Base-by-base conservation (phyloP, 2,888 invertebrate genomes). In the Amphimallon solstitiale region DNA sequence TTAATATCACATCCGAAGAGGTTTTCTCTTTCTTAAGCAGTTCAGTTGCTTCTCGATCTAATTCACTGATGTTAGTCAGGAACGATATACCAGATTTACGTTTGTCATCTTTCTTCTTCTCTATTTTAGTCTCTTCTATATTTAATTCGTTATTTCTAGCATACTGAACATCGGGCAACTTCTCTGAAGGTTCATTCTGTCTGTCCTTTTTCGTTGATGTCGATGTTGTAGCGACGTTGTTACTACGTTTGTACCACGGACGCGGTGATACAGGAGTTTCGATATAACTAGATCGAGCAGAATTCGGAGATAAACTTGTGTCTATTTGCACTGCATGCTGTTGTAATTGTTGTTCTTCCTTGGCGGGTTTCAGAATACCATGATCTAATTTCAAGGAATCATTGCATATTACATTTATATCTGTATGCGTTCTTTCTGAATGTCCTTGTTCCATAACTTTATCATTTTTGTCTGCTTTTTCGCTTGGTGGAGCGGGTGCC, bases 31-130 rank as follows among this genome's bases (percentile, higher is more conserved):
- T 86, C 77, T 88, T 87, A 46, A 92, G 87, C 71, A 93, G 91
- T 80, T 90, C 90, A 0, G 89, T 87, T 0, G 92, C 92, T 80
- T 93, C 91, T 72, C 90, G 87, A 78, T 93, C 93, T 68, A 93
- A 81, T 79, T 92, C 92, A 76, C 92, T 92, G 71, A 92, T 92
- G 77, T 89, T 92, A 0, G 91, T 90, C 52, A 92, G 81, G 68
- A 88, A 85, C 74, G 86, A 85, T 79, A 91, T 74, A 73, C 86
- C 85, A 0, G 87, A 84, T 84, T 86, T 61, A 87, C 80, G 76
- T 87, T 88, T 45, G 83, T 84, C 1, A 84, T 80, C 63, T 80
- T 78, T 76, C 45, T 75, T 76, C 12, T 73, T 75, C 14, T 73
- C 67, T 66, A 59, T 63, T 66, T 56, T 66, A 10, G 75, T 76